A percentile compares a stretch with the other conserved stretches of the same genome.
These are phyloP conservation scores for Spermophilus dauricus DNA, from an alignment of 2,113 vertebrate genomes.

Conservation along the genomic window DNA sequence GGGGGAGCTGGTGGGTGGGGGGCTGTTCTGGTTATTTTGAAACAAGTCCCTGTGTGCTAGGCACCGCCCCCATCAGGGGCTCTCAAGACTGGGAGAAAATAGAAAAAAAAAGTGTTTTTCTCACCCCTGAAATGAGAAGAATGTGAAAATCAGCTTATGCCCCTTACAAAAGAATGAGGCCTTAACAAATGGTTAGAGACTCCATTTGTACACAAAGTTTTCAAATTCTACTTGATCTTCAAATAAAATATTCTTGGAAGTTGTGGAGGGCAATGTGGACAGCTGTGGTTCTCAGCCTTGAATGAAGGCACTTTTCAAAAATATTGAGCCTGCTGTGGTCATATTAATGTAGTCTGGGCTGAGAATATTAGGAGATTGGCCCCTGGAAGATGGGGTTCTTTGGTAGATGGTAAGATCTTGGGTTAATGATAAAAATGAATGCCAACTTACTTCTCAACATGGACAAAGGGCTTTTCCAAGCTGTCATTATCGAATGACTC, in stretches of 20 bases:
- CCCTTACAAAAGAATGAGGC: background rate
- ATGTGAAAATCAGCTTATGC: background rate
- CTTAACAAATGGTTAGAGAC: background rate
- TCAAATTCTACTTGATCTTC: background rate
- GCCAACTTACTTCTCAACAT: background rate
- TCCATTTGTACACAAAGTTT: background rate
- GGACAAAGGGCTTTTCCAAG: background rate
- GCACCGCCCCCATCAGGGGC: slow-evolving; percentile 68
- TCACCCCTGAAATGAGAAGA: background rate
- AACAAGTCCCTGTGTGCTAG: slow-evolving; percentile 71
- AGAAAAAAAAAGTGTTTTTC: background rate
- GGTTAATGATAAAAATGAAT: background rate
- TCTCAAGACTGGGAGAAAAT: background rate
- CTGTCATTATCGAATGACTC: background rate
- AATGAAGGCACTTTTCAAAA: background rate
- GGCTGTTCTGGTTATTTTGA: slow-evolving; percentile 82
- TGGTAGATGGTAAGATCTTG: background rate
- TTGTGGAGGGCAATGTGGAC: background rate
- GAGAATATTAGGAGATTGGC: too few relatives aligned
- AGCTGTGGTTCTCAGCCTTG: background rate
- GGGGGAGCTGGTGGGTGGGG: slow-evolving; percentile 68
- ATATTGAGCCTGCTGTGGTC: background rate
- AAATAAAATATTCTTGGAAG: background rate
- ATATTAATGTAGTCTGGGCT: background rate
- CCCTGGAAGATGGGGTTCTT: background rate